Conservation (phyloP, 2,797 vertebrate species). For the Falco naumanni region DNA sequence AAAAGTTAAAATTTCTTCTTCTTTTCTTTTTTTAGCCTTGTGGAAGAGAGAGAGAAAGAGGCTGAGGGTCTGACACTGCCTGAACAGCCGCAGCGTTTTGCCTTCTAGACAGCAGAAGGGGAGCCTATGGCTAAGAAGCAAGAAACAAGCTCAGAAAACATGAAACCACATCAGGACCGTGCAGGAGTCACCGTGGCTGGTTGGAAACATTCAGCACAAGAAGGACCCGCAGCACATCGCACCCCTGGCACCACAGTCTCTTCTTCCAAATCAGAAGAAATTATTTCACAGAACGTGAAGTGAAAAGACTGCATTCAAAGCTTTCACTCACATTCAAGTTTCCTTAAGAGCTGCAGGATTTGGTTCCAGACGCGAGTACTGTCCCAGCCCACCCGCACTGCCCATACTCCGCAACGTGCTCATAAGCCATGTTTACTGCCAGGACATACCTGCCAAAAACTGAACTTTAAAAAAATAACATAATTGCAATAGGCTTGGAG, state of each 20-base stretch:
- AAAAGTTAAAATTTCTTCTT: neutral
- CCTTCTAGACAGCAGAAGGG: neutral
- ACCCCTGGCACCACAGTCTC: neutral
- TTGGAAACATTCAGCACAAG: accelerated
- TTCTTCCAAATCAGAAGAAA: neutral
- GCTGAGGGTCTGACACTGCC: neutral
- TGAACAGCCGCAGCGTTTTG: neutral
- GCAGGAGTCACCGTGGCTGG: neutral
- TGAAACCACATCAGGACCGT: neutral
- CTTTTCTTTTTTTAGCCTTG: neutral
- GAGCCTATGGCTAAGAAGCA: neutral
- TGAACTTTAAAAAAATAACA: neutral
- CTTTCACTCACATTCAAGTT: neutral
- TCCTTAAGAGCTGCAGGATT: neutral
- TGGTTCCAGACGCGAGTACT: neutral
- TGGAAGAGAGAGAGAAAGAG: neutral
- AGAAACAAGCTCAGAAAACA: neutral
- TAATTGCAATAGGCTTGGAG: neutral
- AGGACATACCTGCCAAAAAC: neutral
- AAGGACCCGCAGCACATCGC: neutral
- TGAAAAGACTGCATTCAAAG: neutral
- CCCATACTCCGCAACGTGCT: accelerated
- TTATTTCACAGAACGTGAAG: neutral
- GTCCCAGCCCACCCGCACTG: neutral
- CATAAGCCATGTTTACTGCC: neutral